These are phyloP conservation scores for Muscicapa striata DNA, from an alignment of 2,797 vertebrate genomes.

Conservation along the genomic window DNA sequence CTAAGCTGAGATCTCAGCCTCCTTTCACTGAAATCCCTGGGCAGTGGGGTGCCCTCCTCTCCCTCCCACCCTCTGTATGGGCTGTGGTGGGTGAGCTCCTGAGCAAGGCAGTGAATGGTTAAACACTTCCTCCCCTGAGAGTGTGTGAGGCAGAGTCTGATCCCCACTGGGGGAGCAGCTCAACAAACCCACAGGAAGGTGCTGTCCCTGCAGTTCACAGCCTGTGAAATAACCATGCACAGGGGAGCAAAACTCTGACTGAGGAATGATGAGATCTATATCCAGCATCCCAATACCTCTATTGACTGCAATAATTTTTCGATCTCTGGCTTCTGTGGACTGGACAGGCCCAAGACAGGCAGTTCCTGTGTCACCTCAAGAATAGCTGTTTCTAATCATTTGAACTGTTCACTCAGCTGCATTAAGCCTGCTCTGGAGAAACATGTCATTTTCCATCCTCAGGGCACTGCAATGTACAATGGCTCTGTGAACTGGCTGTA, in stretches of 20 bases:
- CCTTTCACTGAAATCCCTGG: neutral
- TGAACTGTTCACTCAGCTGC: neutral
- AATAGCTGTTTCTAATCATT: neutral
- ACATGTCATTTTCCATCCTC: neutral
- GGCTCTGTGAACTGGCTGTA: accelerated
- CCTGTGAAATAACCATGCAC: neutral
- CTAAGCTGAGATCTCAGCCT: neutral
- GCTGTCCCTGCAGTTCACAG: neutral
- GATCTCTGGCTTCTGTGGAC: neutral
- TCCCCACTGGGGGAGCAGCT: accelerated
- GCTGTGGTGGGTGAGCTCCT: neutral
- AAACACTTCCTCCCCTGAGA: neutral
- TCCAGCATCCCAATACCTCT: neutral
- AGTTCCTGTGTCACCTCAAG: neutral
- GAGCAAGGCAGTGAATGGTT: neutral
- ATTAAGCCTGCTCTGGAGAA: neutral
- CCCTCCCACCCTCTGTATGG: neutral
- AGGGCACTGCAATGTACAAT: accelerated
- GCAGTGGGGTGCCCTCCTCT: neutral
- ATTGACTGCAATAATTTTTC: neutral
- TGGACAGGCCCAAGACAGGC: neutral
- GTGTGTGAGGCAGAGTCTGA: neutral
- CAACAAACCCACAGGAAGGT: neutral
- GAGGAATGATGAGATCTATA: neutral
- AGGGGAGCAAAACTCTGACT: neutral